phyloP scores from a whole-genome alignment of 2,888 invertebrate species.

The Sminthurides aquaticus region DNA sequence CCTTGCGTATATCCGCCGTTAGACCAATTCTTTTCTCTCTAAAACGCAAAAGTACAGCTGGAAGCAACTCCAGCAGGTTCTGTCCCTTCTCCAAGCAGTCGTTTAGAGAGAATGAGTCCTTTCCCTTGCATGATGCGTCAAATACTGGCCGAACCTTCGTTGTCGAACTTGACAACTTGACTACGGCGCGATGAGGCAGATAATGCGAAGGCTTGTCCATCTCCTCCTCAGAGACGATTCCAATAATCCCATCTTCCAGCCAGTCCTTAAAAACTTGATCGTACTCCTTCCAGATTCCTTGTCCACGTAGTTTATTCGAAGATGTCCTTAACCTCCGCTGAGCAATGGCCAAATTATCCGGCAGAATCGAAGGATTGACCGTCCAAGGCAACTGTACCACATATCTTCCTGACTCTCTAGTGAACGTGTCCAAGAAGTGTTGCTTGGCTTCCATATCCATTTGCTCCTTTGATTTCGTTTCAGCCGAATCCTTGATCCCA shows the following conservation, averaged over 20 bases:
- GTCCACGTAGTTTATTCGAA: not conserved
- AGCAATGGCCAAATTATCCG: not conserved
- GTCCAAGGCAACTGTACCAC: not conserved
- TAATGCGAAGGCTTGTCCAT: not conserved
- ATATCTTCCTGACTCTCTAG: not conserved
- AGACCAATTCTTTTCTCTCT: slow-evolving; percentile 2
- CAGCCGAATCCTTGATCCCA: not conserved
- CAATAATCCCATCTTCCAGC: not conserved
- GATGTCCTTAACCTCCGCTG: not conserved
- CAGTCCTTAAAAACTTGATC: not conserved
- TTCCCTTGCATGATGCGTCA: slow-evolving; percentile 9
- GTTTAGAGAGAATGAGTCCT: slow-evolving; percentile 26
- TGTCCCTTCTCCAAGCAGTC: slow-evolving; percentile 32
- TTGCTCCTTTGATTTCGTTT: not conserved
- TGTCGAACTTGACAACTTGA: not conserved
- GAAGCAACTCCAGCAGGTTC: slow-evolving; percentile 28
- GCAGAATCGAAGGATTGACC: not conserved
- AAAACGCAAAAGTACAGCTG: slow-evolving; percentile 13
- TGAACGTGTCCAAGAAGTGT: not conserved
- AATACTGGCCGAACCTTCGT: not conserved
- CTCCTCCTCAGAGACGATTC: not conserved
- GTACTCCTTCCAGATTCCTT: not conserved
- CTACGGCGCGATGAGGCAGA: not conserved
- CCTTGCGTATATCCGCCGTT: slow-evolving; percentile 4
- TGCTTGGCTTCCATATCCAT: not conserved